Base-by-base conservation (phyloP, 2,113 vertebrate genomes). In the Tinamus guttatus region DNA sequence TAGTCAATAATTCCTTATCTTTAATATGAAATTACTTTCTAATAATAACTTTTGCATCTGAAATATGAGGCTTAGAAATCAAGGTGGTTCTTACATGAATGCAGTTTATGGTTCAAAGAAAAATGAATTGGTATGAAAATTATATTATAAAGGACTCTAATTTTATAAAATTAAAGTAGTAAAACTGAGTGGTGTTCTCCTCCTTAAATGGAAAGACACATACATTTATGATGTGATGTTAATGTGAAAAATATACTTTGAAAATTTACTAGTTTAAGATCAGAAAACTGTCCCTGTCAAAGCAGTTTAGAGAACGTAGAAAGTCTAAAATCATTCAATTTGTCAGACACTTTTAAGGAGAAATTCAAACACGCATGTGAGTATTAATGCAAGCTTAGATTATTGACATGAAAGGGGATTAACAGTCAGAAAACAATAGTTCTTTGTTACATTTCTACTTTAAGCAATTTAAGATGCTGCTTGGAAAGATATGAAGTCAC, bases 401-500 rank as follows among this genome's bases (percentile, higher is more conserved):
- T 90, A 81, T 78, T 94, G 85, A 87, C 36, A 17, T 90, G 70
- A 95, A 94, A 95, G 85, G 69, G 81, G 20, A 77, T 96, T 87
- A 81, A 80, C 68, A 84, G 81, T 59, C 76, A 71, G 84, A 96
- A 95, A 97, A 88, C 71, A 96, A 86, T 86, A n/a, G 38, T 89
- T 94, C 77, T 95, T 94, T 97, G 77, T 93, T 92, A 58, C 63
- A 64, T 95, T 92, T 83, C 45, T 93, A 69, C 38, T 85, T 92
- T 80, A 68, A 90, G 81, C 80, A 71, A 91, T 96, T 94, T 80
- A 82, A 73, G 74, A 80, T 95, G 71, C 74, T 87, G 73, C 51
- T 92, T 92, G 79, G 95, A 96, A 96, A 96, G 94, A 94, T 92
- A 76, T 7, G 79, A 90, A 96, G 40, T 71, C 91, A 86, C 67